Evolutionary conservation across 37 sponge, comb jelly and placozoan genomes (phyloP).

Genomic region (Chondrosia reniformis): DNA sequence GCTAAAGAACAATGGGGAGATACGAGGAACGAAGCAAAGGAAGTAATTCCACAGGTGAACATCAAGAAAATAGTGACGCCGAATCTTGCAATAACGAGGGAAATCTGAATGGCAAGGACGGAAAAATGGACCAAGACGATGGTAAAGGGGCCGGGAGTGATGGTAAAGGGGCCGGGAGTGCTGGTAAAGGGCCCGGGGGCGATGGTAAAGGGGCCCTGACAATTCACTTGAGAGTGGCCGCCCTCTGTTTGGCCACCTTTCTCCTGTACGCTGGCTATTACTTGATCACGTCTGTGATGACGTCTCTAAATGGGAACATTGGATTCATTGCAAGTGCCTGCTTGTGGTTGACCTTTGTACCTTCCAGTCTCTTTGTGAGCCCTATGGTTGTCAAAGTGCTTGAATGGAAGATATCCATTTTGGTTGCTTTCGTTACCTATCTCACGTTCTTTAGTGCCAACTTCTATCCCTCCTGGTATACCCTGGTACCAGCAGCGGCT

Average conservation of each 20-base stretch:
- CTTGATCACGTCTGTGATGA: background rate
- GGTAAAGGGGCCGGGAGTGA: no score
- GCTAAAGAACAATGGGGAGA: no score
- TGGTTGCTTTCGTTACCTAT: background rate
- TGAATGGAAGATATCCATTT: background rate
- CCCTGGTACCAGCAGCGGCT: background rate
- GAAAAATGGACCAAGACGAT: no score
- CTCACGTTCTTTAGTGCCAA: background rate
- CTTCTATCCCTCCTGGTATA: slow-evolving; percentile 5
- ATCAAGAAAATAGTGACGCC: no score
- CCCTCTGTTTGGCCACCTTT: background rate
- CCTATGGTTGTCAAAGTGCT: background rate
- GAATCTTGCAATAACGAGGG: no score
- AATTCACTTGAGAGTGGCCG: no score
- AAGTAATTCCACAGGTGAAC: no score
- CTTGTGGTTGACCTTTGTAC: background rate
- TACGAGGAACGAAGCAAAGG: no score
- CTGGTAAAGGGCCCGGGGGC: no score
- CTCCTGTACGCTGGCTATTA: background rate
- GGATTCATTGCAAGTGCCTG: background rate
- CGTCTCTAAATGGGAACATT: background rate
- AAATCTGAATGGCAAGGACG: no score
- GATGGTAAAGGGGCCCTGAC: no score
- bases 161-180: no score
- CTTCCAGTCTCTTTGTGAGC: background rate